phyloP scores from a whole-genome alignment of 1,140 invertebrate genomes.

The Drosophila persimilis region DNA sequence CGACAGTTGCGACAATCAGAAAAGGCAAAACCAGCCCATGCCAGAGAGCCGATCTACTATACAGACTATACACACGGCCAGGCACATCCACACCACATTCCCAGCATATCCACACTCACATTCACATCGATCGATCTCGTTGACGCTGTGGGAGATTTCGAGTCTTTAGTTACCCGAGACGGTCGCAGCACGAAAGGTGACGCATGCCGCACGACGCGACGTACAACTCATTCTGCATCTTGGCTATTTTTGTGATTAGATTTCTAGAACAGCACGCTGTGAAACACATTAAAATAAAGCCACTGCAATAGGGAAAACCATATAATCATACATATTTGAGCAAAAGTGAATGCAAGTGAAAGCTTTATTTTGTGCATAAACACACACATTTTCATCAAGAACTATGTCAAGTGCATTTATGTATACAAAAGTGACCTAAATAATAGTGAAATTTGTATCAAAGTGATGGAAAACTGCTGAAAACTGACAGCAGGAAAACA shows the following conservation, averaged over 20 bases:
- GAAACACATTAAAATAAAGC: conserved; percentile 27
- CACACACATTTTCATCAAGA: not conserved
- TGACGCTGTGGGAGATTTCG: conserved; percentile 54
- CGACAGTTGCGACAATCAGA: conserved; percentile 31
- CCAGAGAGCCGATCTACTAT: conserved; percentile 11
- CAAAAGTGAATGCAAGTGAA: not conserved
- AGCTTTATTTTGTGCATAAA: not conserved
- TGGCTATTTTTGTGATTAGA: conserved; percentile 65
- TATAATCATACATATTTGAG: not conserved
- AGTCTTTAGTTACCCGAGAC: conserved; percentile 46
- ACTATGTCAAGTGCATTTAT: conserved; percentile 67
- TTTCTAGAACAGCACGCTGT: conserved; percentile 1
- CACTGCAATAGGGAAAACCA: conserved; percentile 4
- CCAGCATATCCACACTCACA: conserved; percentile 19
- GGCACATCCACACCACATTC: conserved; percentile 5
- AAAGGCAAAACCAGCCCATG: conserved; percentile 52
- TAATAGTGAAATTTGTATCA: not conserved
- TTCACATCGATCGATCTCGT: conserved; percentile 49
- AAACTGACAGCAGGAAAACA: conserved; percentile 55
- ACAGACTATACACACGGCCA: not conserved
- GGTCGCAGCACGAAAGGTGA: not conserved
- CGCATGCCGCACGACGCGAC: conserved; percentile 32
- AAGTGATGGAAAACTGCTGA: conserved; percentile 34
- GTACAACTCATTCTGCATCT: conserved; percentile 55
- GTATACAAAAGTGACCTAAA: not conserved